phyloP scores from a whole-genome alignment of 2,888 invertebrate genomes.

The Machimus rusticus region DNA sequence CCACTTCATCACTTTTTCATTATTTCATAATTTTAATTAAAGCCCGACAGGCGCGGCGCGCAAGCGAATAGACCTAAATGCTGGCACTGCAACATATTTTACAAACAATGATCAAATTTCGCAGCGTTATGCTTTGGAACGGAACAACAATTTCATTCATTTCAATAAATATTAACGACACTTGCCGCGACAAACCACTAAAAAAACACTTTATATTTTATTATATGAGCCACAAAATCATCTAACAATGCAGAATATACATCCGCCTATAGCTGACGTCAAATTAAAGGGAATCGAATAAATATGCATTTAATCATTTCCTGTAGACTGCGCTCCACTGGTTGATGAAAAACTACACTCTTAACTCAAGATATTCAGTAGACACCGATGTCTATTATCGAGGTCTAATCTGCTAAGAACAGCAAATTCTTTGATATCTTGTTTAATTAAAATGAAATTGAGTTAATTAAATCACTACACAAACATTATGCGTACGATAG shows the following conservation, averaged over 20 bases:
- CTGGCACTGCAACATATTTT: background rate
- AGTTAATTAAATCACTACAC: conserved; percentile 13
- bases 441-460: conserved; percentile 4
- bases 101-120: background rate
- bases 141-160: background rate
- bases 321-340: background rate
- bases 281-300: background rate
- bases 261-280: background rate
- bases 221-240: background rate
- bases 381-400: background rate
- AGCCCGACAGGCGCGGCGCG: background rate
- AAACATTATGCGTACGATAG: background rate
- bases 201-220: background rate
- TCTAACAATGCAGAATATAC: background rate
- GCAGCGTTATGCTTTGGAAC: background rate
- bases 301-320: background rate
- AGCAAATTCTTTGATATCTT: conserved; percentile 3
- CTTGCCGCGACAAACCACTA: background rate
- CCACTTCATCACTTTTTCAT: background rate
- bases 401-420: background rate
- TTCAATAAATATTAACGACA: background rate
- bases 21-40: background rate
- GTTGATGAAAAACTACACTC: background rate
- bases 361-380: background rate
- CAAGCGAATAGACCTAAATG: background rate